A percentile compares a stretch with the other conserved stretches of the same genome.
Evolutionary conservation across 1,140 invertebrate genomes (phyloP).

Genomic region (Condylostylus longicornis): DNA sequence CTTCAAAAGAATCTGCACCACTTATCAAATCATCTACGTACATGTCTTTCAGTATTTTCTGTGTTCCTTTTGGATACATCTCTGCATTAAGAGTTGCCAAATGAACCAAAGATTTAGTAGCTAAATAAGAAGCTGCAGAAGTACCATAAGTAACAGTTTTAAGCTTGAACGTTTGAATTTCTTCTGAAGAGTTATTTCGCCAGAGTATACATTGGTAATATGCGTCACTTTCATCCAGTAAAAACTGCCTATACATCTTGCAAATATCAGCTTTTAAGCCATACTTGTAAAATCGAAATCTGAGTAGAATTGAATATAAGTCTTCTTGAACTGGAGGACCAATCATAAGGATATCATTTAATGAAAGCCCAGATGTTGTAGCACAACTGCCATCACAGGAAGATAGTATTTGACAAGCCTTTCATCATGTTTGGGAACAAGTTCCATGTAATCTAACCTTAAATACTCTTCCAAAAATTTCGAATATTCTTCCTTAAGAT

Average conservation of each 20-base stretch:
- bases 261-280: conserved; percentile 13
- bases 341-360: conserved; percentile 8
- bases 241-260: conserved; percentile 25
- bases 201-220: conserved; percentile 29
- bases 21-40: conserved; percentile 35
- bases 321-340: conserved; percentile 7
- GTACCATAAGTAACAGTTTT: conserved; percentile 21
- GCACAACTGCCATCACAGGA: conserved; percentile 27
- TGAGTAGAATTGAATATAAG: conserved; percentile 21
- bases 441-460: conserved; percentile 21
- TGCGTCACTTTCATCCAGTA: conserved; percentile 9
- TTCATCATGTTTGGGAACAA: conserved; percentile 14
- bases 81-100: conserved; percentile 15
- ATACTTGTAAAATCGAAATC: conserved; percentile 26
- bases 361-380: conserved; percentile 16
- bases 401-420: conserved; percentile 8
- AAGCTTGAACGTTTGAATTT: conserved; percentile 14
- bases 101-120: conserved; percentile 18
- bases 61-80: conserved; percentile 11
- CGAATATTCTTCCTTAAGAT: conserved; percentile 6
- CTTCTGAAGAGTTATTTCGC: conserved; percentile 10
- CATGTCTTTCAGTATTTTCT: conserved; percentile 28
- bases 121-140: conserved; percentile 25
- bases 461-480: conserved; percentile 23
- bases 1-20: conserved; percentile 15